phyloP scores from a whole-genome alignment of 2,888 invertebrate species.

The Xylophagus ater region DNA sequence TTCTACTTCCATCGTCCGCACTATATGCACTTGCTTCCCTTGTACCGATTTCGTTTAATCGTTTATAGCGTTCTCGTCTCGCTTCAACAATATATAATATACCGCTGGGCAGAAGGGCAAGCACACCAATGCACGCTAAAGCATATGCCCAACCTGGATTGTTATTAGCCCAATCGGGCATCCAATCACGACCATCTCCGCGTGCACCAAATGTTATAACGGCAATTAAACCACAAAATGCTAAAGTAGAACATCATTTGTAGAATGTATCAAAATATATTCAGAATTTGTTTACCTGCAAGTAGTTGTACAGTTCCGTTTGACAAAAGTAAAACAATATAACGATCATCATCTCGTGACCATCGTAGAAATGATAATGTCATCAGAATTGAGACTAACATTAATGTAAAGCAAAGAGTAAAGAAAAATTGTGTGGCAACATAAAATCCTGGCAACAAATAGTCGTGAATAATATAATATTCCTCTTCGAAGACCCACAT shows the following conservation, averaged over 20 bases:
- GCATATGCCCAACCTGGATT: slow-evolving; percentile 91
- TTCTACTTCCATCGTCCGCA: slow-evolving; percentile 43
- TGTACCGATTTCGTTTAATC: slow-evolving; percentile 57
- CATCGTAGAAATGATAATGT: slow-evolving; percentile 62
- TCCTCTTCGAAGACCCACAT: slow-evolving; percentile 98
- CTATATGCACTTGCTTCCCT: slow-evolving; percentile 53
- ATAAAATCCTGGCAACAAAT: slow-evolving; percentile 82
- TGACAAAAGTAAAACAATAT: slow-evolving; percentile 59
- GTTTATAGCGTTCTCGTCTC: slow-evolving; percentile 62
- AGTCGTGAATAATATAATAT: slow-evolving; percentile 86
- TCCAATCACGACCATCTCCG: slow-evolving; percentile 87
- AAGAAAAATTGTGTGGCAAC: slow-evolving; percentile 90
- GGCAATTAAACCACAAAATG: slow-evolving; percentile 69
- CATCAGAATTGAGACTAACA: slow-evolving; percentile 63
- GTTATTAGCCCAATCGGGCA: slow-evolving; percentile 94
- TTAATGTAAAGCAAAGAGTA: slow-evolving; percentile 73
- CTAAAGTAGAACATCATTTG: slow-evolving; percentile 34
- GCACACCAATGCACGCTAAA: slow-evolving; percentile 67
- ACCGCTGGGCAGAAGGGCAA: slow-evolving; percentile 64
- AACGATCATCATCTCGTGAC: slow-evolving; percentile 64
- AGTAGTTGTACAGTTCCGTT: slow-evolving; percentile 61
- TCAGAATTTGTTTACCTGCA: slow-evolving; percentile 42
- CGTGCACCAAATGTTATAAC: slow-evolving; percentile 80
- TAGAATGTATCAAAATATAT: neutral
- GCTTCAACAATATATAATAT: slow-evolving; percentile 75